Evolutionary conservation across 2,113 vertebrate genomes (phyloP).

Genomic region (Pungitius pungitius): DNA sequence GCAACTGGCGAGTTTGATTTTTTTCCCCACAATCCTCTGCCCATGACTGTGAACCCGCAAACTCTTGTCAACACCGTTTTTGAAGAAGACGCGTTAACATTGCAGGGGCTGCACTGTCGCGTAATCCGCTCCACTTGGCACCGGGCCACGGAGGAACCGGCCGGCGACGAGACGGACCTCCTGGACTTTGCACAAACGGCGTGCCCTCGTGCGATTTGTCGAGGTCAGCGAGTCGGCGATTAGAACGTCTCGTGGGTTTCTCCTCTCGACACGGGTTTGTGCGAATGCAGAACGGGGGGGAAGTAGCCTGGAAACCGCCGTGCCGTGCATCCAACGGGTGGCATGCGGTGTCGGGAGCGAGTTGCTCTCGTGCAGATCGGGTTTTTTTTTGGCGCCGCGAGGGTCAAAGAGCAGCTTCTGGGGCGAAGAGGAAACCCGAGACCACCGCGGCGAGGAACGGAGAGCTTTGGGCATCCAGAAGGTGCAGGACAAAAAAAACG

Average conservation of each 20-base stretch:
- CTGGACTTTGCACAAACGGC: constrained; percentile 37
- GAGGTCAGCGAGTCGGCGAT: no score
- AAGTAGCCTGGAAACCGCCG: no score
- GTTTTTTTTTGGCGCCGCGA: no score
- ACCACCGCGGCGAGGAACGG: constrained; percentile 6
- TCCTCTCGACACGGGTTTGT: neutral
- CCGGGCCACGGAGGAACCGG: constrained; percentile 13
- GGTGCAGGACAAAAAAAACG: constrained; percentile 38
- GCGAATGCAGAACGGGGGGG: neutral
- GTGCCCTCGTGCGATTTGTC: neutral
- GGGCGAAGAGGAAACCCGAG: no score
- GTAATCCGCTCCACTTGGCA: constrained; percentile 35
- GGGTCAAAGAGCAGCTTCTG: no score
- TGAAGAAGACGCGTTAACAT: constrained; percentile 48
- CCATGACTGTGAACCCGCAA: constrained; percentile 23
- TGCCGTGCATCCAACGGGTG: no score
- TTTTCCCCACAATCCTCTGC: constrained; percentile 34
- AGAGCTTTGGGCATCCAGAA: constrained; percentile 34
- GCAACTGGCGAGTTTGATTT: neutral
- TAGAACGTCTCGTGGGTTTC: neutral
- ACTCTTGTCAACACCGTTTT: constrained; percentile 24
- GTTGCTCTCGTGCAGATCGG: no score
- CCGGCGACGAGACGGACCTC: constrained; percentile 20
- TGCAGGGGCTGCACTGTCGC: constrained; percentile 41
- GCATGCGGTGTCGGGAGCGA: no score